phyloP scores from a whole-genome alignment of 37 sponge, comb jelly and placozoan genomes.

The Mnemiopsis leidyi region DNA sequence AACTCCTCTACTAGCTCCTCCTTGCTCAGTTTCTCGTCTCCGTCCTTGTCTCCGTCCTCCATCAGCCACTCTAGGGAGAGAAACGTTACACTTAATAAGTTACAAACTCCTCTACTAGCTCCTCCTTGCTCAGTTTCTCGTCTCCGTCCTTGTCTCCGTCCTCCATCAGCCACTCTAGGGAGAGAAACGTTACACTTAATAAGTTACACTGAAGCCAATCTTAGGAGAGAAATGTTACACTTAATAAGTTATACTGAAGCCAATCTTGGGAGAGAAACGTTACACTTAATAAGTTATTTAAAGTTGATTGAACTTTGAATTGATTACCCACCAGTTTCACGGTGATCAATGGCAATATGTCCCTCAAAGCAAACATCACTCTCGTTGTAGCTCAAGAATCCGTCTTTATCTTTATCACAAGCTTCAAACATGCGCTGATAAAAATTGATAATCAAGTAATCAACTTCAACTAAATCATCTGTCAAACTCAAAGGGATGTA shows the following conservation, averaged over 20 bases:
- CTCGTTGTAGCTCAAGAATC: background rate
- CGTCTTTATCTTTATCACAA: background rate
- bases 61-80: background rate
- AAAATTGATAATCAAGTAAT: background rate
- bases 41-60: background rate
- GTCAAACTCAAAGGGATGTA: too few relatives aligned
- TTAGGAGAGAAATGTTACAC: background rate
- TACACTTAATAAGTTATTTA: too few relatives aligned
- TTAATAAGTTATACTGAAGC: background rate
- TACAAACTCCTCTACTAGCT: slow-evolving; percentile 14
- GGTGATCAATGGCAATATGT: slow-evolving; percentile 17
- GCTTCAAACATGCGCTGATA: slow-evolving; percentile 1
- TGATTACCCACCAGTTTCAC: background rate
- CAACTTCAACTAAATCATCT: too few relatives aligned
- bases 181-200: too few relatives aligned
- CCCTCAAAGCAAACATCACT: background rate
- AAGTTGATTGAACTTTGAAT: background rate
- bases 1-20: slow-evolving; percentile 21
- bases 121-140: background rate
- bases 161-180: background rate
- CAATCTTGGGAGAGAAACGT: background rate
- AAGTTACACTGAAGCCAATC: too few relatives aligned
- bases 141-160: background rate
- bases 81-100: too few relatives aligned
- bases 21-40: background rate